Base-by-base conservation (phyloP, 2,888 invertebrate genomes). In the Zeuzera pyrina region DNA sequence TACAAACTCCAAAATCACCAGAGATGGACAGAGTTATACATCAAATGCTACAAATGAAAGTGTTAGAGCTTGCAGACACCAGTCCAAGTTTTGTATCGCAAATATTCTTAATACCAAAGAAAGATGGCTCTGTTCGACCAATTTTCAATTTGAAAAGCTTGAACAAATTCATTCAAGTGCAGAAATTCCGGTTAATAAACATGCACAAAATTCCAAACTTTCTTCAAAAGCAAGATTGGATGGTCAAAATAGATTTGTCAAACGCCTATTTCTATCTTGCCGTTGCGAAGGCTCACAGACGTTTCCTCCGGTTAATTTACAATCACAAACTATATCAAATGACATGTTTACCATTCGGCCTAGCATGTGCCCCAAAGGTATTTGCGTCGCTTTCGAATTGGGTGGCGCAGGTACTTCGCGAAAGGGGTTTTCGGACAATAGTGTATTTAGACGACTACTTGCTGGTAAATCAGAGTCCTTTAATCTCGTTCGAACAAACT, bases 361-460 rank as follows among this genome's bases (percentile, higher is more conserved):
- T 49, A 21, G 34, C 36, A n/a, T 30, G 41, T 3, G 43, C 42
- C 1, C 42, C 45, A 4, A 37, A 34, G 8, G 24, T 27, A 0
- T 46, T 46, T 27, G 14, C 47, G 1, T 26, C 23, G 6, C 11
- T 49, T 2, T 38, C 38, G 7, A 42, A 42, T 22, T 49, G 42
- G 41, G 19, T 49, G 6, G 43, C 45, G 12, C 37, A 38, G n/a
- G 28, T 8, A 1, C 30, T 48, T 1, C 32, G 42, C 16, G 15
- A 41, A 16, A 33, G 15, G 10, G 31, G 26, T 7, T 33, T 47
- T 7, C 21, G 40, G 12, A 27, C 42, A 5, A 2, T 47, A 8
- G 43, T 45, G 0, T 47, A 45, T 16, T 31, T 49, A 19, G 47
- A 44, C 41, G 47, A 45, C 11, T 44, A 37, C 26, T 28, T 49